Evolutionary conservation across 2,888 invertebrate genomes (phyloP), one percentile per base, ranked within the genome.

Genomic region (Orchestes rusci): DNA sequence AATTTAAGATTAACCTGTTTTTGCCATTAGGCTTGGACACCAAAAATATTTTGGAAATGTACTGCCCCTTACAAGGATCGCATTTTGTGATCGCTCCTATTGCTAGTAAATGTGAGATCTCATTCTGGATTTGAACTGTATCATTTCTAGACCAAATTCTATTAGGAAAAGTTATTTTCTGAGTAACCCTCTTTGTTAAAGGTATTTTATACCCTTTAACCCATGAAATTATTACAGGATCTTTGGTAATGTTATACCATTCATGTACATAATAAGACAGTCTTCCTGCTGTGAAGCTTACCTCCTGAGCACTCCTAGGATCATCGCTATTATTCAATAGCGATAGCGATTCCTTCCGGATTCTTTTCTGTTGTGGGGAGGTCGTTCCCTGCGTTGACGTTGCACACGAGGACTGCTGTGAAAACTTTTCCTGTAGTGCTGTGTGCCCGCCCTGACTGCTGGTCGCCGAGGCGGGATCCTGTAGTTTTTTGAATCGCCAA

Each of bases 21-120:
- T n/a, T 18, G 13, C 30, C 39, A 35, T 42, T 35, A 8, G 16
- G 10, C 12, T 42, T 42, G 10, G 42, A 35, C 18, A 17, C 17
- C 4, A 42, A 13, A 42, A 42, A 42, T 27, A 42, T 42, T 10
- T 16, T 34, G 4, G 42, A 42, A 12, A 42, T 12, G 18, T 17
- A 42, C 29, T 42, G 42, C 4, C 3, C 3, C 13, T 18, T 19
- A 37, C 18, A 30, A 2, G 35, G 31, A 15, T 18, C 3, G 12
- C 19, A 36, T 2, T n/a, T 5, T 4, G 10, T n/a, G 2, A 42
- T 12, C 17, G 34, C 35, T 1, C 35, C 35, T 10, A 12, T 40
- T 4, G 19, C 8, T 10, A 40, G 12, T 32, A 40, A 15, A 15
- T 5, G 23, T 7, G 5, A 5, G 5, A 23, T 23, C 7, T 5